Base-by-base conservation (phyloP, 2,888 invertebrate genomes). In the Hypomecis punctinalis region DNA sequence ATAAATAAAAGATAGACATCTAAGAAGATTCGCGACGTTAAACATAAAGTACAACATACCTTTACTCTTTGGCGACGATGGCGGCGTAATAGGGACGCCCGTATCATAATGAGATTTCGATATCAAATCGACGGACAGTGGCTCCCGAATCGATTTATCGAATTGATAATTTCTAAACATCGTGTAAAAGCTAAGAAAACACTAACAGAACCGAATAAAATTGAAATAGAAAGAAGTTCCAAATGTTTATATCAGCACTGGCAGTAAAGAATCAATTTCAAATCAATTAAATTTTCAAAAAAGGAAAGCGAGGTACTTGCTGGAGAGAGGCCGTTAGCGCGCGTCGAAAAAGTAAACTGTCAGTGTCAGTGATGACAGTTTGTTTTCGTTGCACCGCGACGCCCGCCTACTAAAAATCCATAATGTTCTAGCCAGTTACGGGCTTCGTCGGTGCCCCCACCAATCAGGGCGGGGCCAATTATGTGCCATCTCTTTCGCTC, bases 361-460 rank as follows among this genome's bases (percentile, higher is more conserved):
- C 85, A 88, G 74, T 76, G 70, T 73, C 73, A 75, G 58, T 47
- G 71, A 72, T 79, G 79, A 79, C 80, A 84, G 79, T 82, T 80
- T 79, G 83, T 83, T 85, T 80, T 83, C 80, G 78, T 76, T 78
- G 66, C 73, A 70, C 75, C 72, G 69, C 72, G 69, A 76, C 83
- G 83, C 82, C 82, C 85, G 75, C 71, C 75, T 69, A 84, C 85
- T 86, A 88, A 91, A 91, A 92, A 91, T 91, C 91, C 82, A 91
- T 91, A 92, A 91, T 85, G 81, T 79, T 76, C 73, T 81, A 75
- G 74, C 92, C 92, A 91, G 91, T 92, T 85, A 89, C 86, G 83
- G 69, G 68, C 79, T 71, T 75, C 72, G 78, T 78, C 77, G 46
- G 76, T 76, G 82, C 82, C 89, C 91, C 90, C 89, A 81, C 90